Conservation (phyloP, 2,797 vertebrate species). For the Mionectes olivaceus region DNA sequence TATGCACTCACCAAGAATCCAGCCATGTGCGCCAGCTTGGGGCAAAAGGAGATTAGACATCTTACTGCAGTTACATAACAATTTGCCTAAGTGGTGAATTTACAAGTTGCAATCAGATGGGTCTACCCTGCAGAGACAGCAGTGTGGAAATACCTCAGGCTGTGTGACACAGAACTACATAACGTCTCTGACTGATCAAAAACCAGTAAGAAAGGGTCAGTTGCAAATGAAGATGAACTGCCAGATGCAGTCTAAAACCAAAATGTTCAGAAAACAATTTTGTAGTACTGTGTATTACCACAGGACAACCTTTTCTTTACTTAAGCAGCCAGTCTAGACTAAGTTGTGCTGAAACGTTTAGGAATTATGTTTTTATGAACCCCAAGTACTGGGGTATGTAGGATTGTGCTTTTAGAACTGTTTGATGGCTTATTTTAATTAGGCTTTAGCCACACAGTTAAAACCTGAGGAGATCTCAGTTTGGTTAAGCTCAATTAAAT, state of each 20-base stretch:
- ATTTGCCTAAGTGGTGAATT: neutral
- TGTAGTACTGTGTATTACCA: neutral
- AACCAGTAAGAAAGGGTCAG: neutral
- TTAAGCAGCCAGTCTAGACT: neutral
- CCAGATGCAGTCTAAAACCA: neutral
- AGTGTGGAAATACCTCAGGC: neutral
- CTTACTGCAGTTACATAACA: neutral
- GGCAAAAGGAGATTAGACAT: neutral
- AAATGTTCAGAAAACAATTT: neutral
- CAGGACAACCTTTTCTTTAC: neutral
- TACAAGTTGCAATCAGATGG: neutral
- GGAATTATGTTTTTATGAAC: neutral
- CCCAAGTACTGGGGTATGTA: neutral
- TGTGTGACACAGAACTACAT: neutral
- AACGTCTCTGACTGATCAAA: neutral
- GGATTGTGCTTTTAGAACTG: neutral
- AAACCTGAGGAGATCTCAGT: conserved; percentile 19
- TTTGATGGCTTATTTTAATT: conserved; percentile 12
- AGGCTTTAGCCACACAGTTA: neutral
- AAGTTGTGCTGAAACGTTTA: neutral
- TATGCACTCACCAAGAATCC: neutral
- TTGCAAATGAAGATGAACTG: neutral
- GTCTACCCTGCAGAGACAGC: neutral
- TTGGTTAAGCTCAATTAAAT: neutral
- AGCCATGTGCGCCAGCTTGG: neutral